These are phyloP conservation scores for Sceliomorpha sp. DNA, from an alignment of 2,888 invertebrate species.

Conservation along the genomic window DNA sequence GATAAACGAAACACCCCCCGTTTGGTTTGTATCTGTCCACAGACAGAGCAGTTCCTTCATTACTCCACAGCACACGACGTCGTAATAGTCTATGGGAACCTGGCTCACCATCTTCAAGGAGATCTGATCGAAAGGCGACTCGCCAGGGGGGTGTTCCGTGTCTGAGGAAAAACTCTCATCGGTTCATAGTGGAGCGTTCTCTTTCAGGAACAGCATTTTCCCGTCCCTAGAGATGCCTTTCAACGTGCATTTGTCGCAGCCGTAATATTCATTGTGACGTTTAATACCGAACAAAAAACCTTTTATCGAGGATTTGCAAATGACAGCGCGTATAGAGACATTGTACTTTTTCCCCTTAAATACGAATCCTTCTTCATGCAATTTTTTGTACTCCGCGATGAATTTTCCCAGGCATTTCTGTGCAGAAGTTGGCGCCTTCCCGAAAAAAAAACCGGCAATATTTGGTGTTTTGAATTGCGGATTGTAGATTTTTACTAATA, in stretches of 20 bases:
- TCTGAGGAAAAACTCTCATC: not conserved
- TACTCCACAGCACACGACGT: constrained; percentile 5
- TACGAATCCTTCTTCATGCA: not conserved
- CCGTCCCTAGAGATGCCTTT: not conserved
- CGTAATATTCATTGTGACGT: not conserved
- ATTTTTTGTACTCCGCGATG: not conserved
- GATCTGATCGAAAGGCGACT: not conserved
- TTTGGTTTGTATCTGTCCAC: not conserved
- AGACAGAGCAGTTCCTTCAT: constrained; percentile 7
- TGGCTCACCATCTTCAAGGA: constrained; percentile 9
- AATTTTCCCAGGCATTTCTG: not conserved
- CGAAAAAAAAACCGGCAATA: no score
- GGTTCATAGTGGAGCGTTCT: constrained; percentile 1
- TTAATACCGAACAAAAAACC: not conserved
- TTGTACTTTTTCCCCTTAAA: not conserved
- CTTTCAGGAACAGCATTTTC: constrained; percentile 3
- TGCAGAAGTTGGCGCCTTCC: no score
- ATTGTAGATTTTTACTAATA: no score
- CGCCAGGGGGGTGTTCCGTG: not conserved
- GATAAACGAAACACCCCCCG: not conserved
- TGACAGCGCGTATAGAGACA: not conserved
- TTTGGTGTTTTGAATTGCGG: no score
- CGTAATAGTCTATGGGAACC: constrained; percentile 9
- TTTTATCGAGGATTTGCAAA: not conserved
- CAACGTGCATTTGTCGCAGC: constrained; percentile 4